These are phyloP conservation scores for Dendroctonus valens DNA, from an alignment of 1,140 invertebrate genomes.

Conservation along the genomic window DNA sequence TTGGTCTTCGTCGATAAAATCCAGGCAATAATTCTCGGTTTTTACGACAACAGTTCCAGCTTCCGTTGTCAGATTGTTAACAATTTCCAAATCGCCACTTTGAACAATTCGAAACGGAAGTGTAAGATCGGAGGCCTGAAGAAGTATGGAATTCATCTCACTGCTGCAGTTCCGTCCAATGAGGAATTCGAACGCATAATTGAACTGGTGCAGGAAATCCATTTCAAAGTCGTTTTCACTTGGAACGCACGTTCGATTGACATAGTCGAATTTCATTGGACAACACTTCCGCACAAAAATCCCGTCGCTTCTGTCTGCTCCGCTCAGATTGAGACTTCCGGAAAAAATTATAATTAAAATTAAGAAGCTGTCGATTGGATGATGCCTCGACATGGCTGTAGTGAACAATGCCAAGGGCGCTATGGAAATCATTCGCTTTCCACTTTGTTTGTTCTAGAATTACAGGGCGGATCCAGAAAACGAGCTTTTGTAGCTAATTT, in stretches of 20 bases:
- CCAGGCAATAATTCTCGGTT: slow-evolving; percentile 13
- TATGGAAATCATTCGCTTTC: slow-evolving; percentile 4
- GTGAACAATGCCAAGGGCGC: slow-evolving; percentile 7
- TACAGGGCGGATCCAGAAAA: slow-evolving; percentile 7
- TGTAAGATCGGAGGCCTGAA: too few relatives aligned
- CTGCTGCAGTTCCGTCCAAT: too few relatives aligned
- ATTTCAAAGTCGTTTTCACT: slow-evolving; percentile 3
- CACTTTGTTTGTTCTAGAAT: slow-evolving; percentile 14
- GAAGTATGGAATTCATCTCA: too few relatives aligned
- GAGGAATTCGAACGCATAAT: too few relatives aligned
- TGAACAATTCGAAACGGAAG: not conserved
- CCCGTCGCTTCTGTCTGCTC: too few relatives aligned
- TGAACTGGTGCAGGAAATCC: not conserved
- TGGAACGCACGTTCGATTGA: slow-evolving; percentile 1
- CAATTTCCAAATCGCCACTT: slow-evolving; percentile 7
- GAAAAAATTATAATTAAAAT: not conserved
- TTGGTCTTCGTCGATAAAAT: slow-evolving; percentile 10
- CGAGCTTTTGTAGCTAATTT: too few relatives aligned
- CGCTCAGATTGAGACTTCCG: not conserved
- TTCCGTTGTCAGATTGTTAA: not conserved
- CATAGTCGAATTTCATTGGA: not conserved
- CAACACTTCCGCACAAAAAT: slow-evolving; percentile 8
- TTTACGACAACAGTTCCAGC: not conserved
- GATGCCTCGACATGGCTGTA: slow-evolving; percentile 10
- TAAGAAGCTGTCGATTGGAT: not conserved